Conservation (phyloP, 2,888 invertebrate species). For the Scotopteryx bipunctaria region DNA sequence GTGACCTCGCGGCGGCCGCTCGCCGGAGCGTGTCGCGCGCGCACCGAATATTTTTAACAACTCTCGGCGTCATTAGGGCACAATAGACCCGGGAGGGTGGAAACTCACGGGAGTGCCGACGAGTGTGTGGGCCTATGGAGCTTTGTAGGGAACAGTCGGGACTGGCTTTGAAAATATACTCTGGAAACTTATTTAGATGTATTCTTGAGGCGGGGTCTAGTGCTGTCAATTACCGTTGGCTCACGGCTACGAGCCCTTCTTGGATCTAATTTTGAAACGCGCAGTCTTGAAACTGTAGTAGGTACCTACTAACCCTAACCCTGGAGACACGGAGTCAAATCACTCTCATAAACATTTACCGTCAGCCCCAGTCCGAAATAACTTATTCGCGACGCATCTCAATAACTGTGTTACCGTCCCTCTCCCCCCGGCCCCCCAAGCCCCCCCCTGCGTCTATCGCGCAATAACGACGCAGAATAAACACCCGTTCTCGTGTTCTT, state of each 20-base stretch:
- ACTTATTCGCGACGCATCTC: constrained; percentile 28
- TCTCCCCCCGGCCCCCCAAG: neutral
- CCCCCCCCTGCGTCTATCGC: neutral
- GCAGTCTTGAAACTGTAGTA: neutral
- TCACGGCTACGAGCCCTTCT: no score
- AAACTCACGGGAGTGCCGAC: neutral
- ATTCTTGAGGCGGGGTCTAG: no score
- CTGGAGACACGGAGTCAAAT: no score
- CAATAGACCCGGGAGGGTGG: constrained; percentile 17
- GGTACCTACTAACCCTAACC: constrained; percentile 10
- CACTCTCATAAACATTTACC: constrained; percentile 8
- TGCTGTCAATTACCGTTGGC: no score
- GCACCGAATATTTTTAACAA: constrained; percentile 46
- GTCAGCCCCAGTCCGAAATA: constrained; percentile 12
- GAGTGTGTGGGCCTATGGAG: neutral
- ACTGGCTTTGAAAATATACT: no score
- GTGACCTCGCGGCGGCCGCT: constrained; percentile 13
- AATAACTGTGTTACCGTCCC: constrained; percentile 24
- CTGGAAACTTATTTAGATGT: no score
- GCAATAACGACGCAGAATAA: constrained; percentile 36
- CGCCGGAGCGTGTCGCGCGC: constrained; percentile 21
- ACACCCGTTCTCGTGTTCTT: constrained; percentile 32
- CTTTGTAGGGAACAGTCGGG: no score
- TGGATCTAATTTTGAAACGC: no score
- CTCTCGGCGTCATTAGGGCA: constrained; percentile 36